phyloP scores from a whole-genome alignment of 1,140 invertebrate species.

The Halictus rubicundus region DNA sequence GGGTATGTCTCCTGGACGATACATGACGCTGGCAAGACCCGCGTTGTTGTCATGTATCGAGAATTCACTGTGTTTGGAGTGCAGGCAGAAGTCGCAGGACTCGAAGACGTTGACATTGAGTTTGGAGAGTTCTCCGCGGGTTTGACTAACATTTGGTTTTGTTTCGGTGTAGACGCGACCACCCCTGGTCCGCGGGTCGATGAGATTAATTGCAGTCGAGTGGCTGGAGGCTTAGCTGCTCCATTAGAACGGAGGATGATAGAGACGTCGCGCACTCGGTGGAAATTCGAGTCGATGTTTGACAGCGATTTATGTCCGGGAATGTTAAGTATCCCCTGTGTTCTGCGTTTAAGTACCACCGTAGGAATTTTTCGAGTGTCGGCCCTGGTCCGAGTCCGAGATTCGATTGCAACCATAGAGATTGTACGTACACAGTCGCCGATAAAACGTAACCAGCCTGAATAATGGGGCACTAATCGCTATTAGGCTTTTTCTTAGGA shows the following conservation, averaged over 20 bases:
- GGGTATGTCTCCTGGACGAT: no score
- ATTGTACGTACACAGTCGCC: no score
- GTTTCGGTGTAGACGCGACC: neutral
- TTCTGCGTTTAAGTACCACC: neutral
- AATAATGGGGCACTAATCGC: no score
- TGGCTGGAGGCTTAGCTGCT: neutral
- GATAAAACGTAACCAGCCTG: no score
- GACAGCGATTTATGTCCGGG: neutral
- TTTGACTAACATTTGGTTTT: conserved; percentile 4
- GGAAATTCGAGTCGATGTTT: neutral
- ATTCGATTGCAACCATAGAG: no score
- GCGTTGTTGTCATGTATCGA: no score
- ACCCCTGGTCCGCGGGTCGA: neutral
- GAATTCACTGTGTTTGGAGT: neutral
- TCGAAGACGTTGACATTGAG: conserved; percentile 27
- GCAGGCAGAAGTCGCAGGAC: conserved; percentile 39
- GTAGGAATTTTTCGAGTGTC: neutral
- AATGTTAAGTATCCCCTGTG: neutral
- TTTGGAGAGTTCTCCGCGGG: neutral
- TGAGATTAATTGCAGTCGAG: conserved; percentile 9
- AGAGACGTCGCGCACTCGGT: neutral
- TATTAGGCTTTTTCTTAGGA: no score
- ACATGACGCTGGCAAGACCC: no score
- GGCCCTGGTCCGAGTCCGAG: no score
- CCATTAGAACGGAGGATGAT: neutral